Evolutionary conservation across 1,140 invertebrate species (phyloP).

Genomic region (Harpegnathos saltator): DNA sequence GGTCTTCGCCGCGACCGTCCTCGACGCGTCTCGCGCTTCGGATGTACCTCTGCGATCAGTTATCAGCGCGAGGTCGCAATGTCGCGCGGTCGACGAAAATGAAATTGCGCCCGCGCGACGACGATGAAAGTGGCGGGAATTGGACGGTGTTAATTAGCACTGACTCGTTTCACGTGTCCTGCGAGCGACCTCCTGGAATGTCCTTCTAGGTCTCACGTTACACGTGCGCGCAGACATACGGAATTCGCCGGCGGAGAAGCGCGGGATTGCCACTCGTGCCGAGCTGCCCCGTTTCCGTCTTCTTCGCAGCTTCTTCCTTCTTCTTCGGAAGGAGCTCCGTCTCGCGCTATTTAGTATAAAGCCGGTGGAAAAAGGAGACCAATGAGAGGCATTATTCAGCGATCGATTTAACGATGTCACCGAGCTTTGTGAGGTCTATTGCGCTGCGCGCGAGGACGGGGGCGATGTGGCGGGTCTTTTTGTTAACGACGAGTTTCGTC

Average conservation of each 20-base stretch:
- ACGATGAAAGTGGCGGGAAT: background rate
- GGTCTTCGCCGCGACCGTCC: no score
- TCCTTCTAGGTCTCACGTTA: constrained; percentile 7
- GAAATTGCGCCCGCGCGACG: constrained; percentile 8
- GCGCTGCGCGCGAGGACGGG: no score
- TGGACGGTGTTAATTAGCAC: constrained; percentile 4
- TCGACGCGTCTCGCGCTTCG: background rate
- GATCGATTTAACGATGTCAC: constrained; percentile 51
- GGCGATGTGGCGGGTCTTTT: constrained; percentile 7
- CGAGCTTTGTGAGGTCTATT: constrained; percentile 32
- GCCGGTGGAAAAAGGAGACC: constrained; percentile 15
- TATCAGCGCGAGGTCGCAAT: background rate
- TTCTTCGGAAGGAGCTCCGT: background rate
- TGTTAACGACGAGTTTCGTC: constrained; percentile 39
- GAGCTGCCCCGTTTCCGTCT: background rate
- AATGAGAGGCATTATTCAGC: constrained; percentile 34
- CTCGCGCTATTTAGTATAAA: constrained; percentile 48
- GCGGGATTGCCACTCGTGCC: background rate
- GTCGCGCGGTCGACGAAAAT: background rate
- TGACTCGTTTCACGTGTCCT: background rate
- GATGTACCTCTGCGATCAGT: background rate
- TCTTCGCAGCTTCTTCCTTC: no score
- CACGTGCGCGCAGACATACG: background rate
- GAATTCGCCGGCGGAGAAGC: background rate
- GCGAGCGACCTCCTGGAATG: background rate